Base-by-base conservation (phyloP, 2,797 vertebrate species). In the Anableps anableps region DNA sequence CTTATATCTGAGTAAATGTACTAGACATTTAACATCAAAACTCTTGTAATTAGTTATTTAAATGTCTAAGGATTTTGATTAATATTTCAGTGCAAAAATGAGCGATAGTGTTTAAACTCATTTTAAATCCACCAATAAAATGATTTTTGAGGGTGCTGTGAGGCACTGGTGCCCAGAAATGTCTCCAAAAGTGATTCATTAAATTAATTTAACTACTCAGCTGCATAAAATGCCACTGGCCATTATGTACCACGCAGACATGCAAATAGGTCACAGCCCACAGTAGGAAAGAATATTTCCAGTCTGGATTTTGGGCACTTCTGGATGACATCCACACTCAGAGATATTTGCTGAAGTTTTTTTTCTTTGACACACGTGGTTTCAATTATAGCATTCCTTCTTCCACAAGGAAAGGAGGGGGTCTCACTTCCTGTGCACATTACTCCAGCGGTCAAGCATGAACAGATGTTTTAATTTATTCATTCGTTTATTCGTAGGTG, bases 381-480 rank as follows among this genome's bases (percentile, higher is more conserved):
- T 94, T 95, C 91, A 93, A 93, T 96, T 95, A 96, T 80, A 85
- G 87, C 93, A 94, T 95, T 95, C 93, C 94, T 91, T 90, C 87
- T 88, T 92, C 90, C 82, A 68, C 85, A 88, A n/a, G 83, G 85
- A 81, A 77, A 82, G 90, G 89, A 73, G 92, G 60, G 91, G 92
- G 88, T 89, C 89, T 89, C 81, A 85, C 85, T 94, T 92, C 92
- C 93, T 93, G 92, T 93, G 88, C 84, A 84, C 88, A 89, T 93
- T 91, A 91, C 93, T 90, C 88, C 83, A 88, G 53, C 86, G 91
- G 91, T 93, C 86, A 93, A 91, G 84, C 94, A 93, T 60, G 88
- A 93, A 87, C 92, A 93, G 91, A 93, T 93, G 92, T 93, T 91
- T 88, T 85, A 90, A 89, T 89, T 71, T 76, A 88, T 89, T 91